Conservation (phyloP, 2,113 vertebrate species). For the Protobothrops mucrosquamatus region DNA sequence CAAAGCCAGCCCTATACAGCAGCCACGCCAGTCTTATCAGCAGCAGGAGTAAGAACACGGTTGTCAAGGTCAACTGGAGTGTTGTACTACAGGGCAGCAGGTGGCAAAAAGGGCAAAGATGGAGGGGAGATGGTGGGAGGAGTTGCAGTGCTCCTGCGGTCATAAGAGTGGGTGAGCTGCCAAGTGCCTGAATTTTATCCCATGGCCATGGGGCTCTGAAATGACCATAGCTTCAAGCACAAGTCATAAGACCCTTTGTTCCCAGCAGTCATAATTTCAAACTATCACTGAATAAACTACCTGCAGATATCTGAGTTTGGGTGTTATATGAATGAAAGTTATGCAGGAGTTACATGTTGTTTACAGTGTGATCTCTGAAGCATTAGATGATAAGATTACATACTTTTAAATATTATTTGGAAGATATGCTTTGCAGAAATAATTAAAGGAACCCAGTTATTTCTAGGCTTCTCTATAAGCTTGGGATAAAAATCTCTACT, state of each 20-base stretch:
- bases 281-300: background rate
- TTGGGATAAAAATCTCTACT: background rate
- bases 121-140: too few species aligned
- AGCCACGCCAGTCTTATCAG: too few species aligned
- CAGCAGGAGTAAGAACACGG: too few species aligned
- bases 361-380: background rate
- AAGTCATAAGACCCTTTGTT: background rate
- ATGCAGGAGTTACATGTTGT: background rate
- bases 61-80: too few species aligned
- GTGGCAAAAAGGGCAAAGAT: too few species aligned
- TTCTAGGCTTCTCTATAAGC: background rate
- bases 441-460: background rate
- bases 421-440: background rate
- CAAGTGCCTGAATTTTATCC: too few species aligned
- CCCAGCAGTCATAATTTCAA: background rate
- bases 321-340: background rate
- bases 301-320: background rate
- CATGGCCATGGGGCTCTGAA: too few species aligned
- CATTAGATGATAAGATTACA: background rate
- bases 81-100: too few species aligned
- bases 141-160: too few species aligned
- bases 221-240: too few species aligned
- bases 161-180: too few species aligned
- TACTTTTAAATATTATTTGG: background rate
- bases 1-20: too few species aligned